Base-by-base conservation (phyloP, 2,113 vertebrate genomes). In the Hippolais icterina region DNA sequence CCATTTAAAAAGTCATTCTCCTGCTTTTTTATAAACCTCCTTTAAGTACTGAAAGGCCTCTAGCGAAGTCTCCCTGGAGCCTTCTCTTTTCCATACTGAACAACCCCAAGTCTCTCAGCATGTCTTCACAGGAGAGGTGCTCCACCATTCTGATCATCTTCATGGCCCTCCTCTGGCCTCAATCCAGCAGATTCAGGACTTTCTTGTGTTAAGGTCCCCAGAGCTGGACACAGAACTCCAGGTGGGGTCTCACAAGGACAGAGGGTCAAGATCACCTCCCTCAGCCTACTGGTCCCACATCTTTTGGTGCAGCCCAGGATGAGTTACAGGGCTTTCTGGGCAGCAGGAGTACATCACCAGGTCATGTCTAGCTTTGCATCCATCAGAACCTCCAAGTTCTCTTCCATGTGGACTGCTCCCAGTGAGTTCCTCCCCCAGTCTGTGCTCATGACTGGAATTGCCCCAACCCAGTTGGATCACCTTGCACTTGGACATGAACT, bases 311-410 rank as follows among this genome's bases (percentile, higher is more conserved):
- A 46, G 23, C 23, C 28, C 54, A 69, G 54, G 28, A 20, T 33
- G 10, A 0, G 0, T 41, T 46, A n/a, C n/a, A n/a, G 12, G 19
- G 6, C 28, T 61, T 53, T 61, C 28, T 24, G 39, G 39, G 18
- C 0, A 0, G 23, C n/a, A 70, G n/a, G 15, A 61, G 4, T 11
- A n/a, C 12, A 11, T 24, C 19, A 7, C 54, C 28, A 53, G 19
- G 33, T 53, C 10, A 1, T 23, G 15, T 46, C 28, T 3, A 12
- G 27, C 39, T 39, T 46, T 61, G 33, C 33, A 53, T 24, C 12
- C n/a, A 33, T 22, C 47, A 61, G 27, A 46, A 33, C 28, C 19
- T 31, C 54, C 39, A 53, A 37, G 53, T 15, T 39, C 60, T 76
- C 16, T 24, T 57, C 44, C 35, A 33, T 7, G 15, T 29, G 46